Conservation (phyloP, 2,888 invertebrate species). For the Eueremaeus valkanovi region DNA sequence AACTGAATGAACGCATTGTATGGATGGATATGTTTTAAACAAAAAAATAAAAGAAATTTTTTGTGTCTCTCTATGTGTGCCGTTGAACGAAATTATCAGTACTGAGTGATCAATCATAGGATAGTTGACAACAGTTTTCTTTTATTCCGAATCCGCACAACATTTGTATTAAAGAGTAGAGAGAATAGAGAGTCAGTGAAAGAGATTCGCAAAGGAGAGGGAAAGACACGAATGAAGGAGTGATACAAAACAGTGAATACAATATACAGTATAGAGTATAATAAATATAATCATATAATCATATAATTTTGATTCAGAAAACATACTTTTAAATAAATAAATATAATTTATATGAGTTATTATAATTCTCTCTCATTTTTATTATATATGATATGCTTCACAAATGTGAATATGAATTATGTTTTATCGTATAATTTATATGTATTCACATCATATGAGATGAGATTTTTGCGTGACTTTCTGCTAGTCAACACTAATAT, state of each 20-base stretch:
- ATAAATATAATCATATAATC: background rate
- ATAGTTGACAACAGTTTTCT: conserved; percentile 13
- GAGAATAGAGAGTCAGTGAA: too few relatives aligned
- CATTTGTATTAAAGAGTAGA: too few relatives aligned
- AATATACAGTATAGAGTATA: too few relatives aligned
- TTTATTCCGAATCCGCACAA: too few relatives aligned
- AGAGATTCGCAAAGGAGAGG: too few relatives aligned
- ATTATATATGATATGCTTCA: conserved; percentile 3
- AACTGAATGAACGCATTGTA: background rate
- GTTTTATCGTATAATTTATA: background rate
- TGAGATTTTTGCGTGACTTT: conserved; percentile 4
- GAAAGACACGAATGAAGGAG: background rate
- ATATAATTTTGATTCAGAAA: background rate
- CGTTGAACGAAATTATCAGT: background rate
- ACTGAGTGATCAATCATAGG: background rate
- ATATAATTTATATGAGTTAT: background rate
- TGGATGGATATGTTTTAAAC: background rate
- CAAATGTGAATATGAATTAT: background rate
- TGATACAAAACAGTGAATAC: background rate
- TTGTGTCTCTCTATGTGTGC: background rate
- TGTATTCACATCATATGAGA: background rate
- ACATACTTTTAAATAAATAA: background rate
- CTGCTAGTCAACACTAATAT: background rate
- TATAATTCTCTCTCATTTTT: background rate
- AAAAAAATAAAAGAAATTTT: too few relatives aligned